phyloP scores from a whole-genome alignment of 2,888 invertebrate genomes.

The Leuctra nigra region DNA sequence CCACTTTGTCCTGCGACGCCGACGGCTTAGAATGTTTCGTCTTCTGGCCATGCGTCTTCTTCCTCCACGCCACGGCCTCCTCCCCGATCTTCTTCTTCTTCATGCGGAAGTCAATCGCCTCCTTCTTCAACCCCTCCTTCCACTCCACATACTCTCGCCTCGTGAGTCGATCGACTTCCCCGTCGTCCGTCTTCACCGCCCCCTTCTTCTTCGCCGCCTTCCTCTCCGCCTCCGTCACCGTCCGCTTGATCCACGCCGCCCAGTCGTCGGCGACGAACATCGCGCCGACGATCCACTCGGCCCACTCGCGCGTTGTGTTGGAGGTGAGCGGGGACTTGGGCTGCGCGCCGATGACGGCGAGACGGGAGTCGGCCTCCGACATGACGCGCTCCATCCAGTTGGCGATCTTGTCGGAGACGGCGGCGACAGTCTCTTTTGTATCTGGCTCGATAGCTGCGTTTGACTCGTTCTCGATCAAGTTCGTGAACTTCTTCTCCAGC shows the following conservation, averaged over 20 bases:
- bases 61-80: neutral
- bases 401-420: neutral
- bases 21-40: too few relatives aligned
- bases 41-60: too few relatives aligned
- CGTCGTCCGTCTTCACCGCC: neutral
- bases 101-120: constrained; percentile 1
- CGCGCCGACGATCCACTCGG: neutral
- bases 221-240: constrained; percentile 2
- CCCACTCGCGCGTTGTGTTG: neutral
- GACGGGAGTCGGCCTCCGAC: neutral
- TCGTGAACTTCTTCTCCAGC: neutral
- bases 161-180: neutral
- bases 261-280: constrained; percentile 4
- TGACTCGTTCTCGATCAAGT: neutral
- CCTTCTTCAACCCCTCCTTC: neutral
- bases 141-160: neutral
- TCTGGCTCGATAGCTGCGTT: neutral
- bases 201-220: constrained; percentile 10
- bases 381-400: constrained; percentile 10
- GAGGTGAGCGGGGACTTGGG: neutral
- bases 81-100: constrained; percentile 3
- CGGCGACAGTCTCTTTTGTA: neutral
- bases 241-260: neutral
- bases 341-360: neutral
- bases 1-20: too few relatives aligned